phyloP scores from a whole-genome alignment of 2,888 invertebrate species.

The Prosopocoilus inquinatus region DNA sequence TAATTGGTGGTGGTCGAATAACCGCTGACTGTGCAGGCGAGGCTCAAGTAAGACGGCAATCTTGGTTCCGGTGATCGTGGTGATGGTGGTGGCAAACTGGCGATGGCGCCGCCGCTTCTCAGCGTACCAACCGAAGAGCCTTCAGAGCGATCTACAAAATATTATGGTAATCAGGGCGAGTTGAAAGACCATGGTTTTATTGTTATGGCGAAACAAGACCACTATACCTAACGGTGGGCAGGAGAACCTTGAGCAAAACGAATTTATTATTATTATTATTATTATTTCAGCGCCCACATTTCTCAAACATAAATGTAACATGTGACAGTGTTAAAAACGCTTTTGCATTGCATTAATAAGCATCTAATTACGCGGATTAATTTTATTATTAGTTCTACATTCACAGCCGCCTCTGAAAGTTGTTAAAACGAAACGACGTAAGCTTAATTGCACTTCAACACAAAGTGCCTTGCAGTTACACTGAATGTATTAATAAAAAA shows the following conservation, averaged over 20 bases:
- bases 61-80: constrained; percentile 55
- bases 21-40: constrained; percentile 88
- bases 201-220: neutral
- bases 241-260: neutral
- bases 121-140: constrained; percentile 54
- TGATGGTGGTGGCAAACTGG: constrained; percentile 43
- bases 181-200: neutral
- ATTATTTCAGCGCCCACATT: neutral
- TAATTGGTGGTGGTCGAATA: constrained; percentile 85
- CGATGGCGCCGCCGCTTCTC: no score
- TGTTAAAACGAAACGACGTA: no score
- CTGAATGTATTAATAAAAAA: no score
- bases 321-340: no score
- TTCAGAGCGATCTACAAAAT: constrained; percentile 53
- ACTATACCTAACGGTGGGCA: neutral
- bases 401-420: no score
- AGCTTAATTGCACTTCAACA: no score
- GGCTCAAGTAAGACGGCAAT: constrained; percentile 83
- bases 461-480: no score
- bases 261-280: no score
- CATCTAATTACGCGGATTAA: no score
- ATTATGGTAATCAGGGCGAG: neutral
- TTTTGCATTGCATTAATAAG: no score
- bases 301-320: no score
- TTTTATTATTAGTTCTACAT: no score